Evolutionary conservation across 2,888 invertebrate genomes (phyloP), one percentile per base, ranked within the genome.

Genomic region (Sclerodermus sp.): DNA sequence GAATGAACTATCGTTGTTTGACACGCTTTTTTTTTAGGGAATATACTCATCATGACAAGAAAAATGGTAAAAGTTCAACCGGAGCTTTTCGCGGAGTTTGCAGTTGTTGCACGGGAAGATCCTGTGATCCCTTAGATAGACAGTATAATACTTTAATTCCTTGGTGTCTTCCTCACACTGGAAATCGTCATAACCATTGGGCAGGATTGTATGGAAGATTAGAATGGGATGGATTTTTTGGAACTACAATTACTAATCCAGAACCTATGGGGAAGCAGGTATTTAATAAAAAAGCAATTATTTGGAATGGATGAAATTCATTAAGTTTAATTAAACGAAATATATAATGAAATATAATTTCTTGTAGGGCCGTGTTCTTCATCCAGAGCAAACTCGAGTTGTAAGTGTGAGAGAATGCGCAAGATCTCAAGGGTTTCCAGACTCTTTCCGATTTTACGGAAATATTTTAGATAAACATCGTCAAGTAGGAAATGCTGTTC

Each of bases 251-350:
- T 52, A 89, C 89, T 18, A 92, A 92, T 80, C 92, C 93, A 15
- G 92, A 93, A 75, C 93, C 93, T 1, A 92, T 93, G 90, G 91
- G 91, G 57, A 93, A 93, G 82, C 91, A 91, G 80, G 84, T 84
- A 34, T 12, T 23, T 23, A 8, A 36, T 14, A 13, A 39, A 39
- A 39, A 2, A 38, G 37, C 16, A 38, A n/a, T 45, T 17, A 29
- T n/a, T 1, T 16, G 5, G 17, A 34, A 44, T 6, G n/a, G 14
- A 29, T 45, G 8, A 36, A 5, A 8, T 4, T n/a, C 10, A 14
- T 4, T 34, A n/a, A n/a, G 4, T 34, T 34, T 34, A 8, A 34
- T 12, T n/a, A 36, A 45, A 49, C 23, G 3, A 23, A 23, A 5
- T 23, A 5, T 23, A 23, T 23, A 8, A 8, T 23, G 3, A 5